Percentiles rank a stretch among this genome's conserved stretches.
These are phyloP conservation scores for Rutpela maculata DNA, from an alignment of 2,888 invertebrate species.

Conservation along the genomic window DNA sequence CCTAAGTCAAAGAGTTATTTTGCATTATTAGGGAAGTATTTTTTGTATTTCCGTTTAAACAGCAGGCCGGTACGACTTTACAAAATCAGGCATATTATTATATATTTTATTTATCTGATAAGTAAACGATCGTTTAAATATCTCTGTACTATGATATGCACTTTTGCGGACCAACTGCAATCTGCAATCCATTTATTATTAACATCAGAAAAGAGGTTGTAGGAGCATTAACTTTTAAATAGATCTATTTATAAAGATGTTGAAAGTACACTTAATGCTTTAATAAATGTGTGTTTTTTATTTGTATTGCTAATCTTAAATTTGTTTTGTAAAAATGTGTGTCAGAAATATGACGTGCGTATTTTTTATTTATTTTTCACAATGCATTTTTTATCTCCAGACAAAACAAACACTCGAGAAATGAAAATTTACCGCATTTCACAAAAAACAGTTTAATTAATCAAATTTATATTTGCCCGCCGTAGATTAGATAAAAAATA, in stretches of 20 bases:
- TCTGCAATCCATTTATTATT: neutral
- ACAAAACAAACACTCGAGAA: slow-evolving; percentile 58
- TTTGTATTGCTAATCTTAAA: slow-evolving; percentile 60
- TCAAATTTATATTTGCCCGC: slow-evolving; percentile 45
- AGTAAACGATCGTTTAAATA: too few relatives aligned
- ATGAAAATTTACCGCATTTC: slow-evolving; percentile 41
- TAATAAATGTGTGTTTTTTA: slow-evolving; percentile 55
- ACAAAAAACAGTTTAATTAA: slow-evolving; percentile 53
- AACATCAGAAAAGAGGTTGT: slow-evolving; percentile 44
- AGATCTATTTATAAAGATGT: slow-evolving; percentile 55
- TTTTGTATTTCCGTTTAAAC: too few relatives aligned
- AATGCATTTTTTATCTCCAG: slow-evolving; percentile 63
- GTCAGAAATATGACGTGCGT: slow-evolving; percentile 58
- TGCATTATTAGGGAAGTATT: too few relatives aligned
- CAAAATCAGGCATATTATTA: too few relatives aligned
- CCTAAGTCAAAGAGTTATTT: too few relatives aligned
- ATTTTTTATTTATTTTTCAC: slow-evolving; percentile 61
- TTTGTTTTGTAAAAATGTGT: slow-evolving; percentile 62
- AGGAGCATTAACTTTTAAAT: slow-evolving; percentile 50
- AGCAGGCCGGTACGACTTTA: too few relatives aligned
- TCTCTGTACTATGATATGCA: too few relatives aligned
- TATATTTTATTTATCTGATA: too few relatives aligned
- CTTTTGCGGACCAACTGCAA: too few relatives aligned
- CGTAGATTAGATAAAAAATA: slow-evolving; percentile 55
- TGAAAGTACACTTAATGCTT: slow-evolving; percentile 51